Base-by-base conservation (phyloP, 2,113 vertebrate species). In the Eidolon helvum region DNA sequence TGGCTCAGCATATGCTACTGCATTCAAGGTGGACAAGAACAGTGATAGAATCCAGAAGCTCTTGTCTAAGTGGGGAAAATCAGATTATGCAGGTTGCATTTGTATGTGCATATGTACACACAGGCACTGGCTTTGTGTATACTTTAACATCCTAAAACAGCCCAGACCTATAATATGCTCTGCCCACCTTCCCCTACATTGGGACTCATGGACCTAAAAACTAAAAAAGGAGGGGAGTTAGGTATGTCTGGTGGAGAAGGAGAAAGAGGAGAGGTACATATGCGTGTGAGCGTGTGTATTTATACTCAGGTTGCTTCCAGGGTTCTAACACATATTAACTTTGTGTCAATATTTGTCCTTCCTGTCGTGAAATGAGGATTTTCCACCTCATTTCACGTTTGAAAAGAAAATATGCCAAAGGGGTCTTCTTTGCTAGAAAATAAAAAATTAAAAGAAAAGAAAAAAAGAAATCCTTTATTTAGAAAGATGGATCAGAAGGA, bases 321-420 rank as follows among this genome's bases (percentile, higher is more conserved):
- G 98, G 97, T 98, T 97, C 97, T 98, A 97, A 98, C 98, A 98
- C 98, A 99, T 98, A 98, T 98, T 99, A 99, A 98, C 97, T 98
- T 98, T 98, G 90, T 99, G 98, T 98, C 98, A 98, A 98, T 99
- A 98, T 99, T 99, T 99, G 98, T 98, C 98, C 98, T 99, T 98
- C 98, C 98, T 99, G 98, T 98, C 95, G 91, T 98, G 98, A 99
- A 99, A 99, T 98, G 98, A 99, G 98, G 98, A 99, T 99, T 99
- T 99, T 99, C 98, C 98, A 99, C 98, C 98, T 99, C 99, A 99
- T 99, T 99, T 99, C 99, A 98, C 98, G 90, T 98, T 98, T 98
- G 98, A 98, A 99, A 99, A 98, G 98, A 98, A 98, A 99, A 99
- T 98, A 96, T 0, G 97, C 98, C 97, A 1, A 98, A 96, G 98